phyloP scores from a whole-genome alignment of 64 coral and sea anemone species.

The Porites australiensis region DNA sequence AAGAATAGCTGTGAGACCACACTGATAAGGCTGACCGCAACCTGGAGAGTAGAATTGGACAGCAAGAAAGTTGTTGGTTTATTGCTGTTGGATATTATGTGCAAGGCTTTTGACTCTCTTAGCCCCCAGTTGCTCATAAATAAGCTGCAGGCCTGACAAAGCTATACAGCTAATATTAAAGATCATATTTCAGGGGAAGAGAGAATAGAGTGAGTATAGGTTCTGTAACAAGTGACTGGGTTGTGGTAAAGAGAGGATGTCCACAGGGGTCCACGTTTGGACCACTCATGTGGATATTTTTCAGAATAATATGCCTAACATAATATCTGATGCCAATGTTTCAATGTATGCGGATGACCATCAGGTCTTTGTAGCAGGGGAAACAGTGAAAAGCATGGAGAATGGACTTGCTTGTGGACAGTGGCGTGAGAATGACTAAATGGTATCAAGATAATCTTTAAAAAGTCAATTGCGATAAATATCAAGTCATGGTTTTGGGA shows the following conservation, averaged over 20 bases:
- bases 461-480: too few species aligned
- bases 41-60: conserved; percentile 53
- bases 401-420: conserved; percentile 1
- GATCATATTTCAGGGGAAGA: conserved; percentile 48
- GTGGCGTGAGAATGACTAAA: not conserved
- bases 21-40: conserved; percentile 55
- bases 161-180: conserved; percentile 39
- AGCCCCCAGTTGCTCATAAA: conserved; percentile 19
- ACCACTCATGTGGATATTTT: conserved; percentile 18
- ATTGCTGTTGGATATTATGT: conserved; percentile 16
- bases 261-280: conserved; percentile 31
- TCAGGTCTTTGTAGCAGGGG: conserved; percentile 5
- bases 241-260: conserved; percentile 29
- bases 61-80: conserved; percentile 34
- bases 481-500: conserved; percentile 19
- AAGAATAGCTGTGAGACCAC: conserved; percentile 40
- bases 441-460: too few species aligned
- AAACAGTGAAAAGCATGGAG: conserved; percentile 7
- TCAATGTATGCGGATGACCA: conserved; percentile 29
- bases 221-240: conserved; percentile 18
- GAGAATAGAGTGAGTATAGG: conserved; percentile 47
- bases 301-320: conserved; percentile 10
- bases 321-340: not conserved
- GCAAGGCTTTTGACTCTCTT: conserved; percentile 56
- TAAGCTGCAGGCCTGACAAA: conserved; percentile 43